phyloP scores from a whole-genome alignment of 2,113 vertebrate species.

The Cynopterus brachyotis region DNA sequence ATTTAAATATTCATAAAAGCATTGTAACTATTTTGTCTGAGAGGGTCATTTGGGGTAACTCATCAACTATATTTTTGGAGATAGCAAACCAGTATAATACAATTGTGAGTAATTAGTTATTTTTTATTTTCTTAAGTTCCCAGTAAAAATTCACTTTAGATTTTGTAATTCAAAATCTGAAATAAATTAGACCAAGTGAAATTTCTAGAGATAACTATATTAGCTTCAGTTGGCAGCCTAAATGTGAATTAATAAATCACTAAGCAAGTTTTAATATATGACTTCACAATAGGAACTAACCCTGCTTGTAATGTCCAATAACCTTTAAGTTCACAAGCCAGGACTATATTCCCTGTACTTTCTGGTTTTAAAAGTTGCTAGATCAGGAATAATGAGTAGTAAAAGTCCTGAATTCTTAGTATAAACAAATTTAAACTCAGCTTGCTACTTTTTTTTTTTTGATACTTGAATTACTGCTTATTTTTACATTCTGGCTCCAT shows the following conservation, averaged over 20 bases:
- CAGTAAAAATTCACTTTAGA: not conserved
- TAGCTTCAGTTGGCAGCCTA: not conserved
- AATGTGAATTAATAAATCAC: not conserved
- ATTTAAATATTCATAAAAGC: not conserved
- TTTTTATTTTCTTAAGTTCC: not conserved
- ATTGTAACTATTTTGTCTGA: not conserved
- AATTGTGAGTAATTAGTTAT: not conserved
- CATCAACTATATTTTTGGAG: not conserved
- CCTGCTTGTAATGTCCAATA: not conserved
- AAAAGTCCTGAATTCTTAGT: not conserved
- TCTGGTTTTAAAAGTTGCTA: not conserved
- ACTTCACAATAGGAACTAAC: not conserved
- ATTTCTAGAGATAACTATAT: conserved; percentile 4
- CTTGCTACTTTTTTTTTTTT: not conserved
- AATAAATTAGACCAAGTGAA: not conserved
- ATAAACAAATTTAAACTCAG: not conserved
- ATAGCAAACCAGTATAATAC: not conserved
- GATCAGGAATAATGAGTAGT: not conserved
- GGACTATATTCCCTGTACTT: not conserved
- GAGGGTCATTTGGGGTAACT: not conserved
- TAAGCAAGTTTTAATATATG: not conserved
- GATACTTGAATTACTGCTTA: not conserved
- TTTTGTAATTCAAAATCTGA: not conserved
- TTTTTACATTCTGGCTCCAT: not conserved
- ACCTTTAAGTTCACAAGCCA: not conserved